Conservation (phyloP, 2,113 vertebrate genomes). For the Prietella phreatophila region DNA sequence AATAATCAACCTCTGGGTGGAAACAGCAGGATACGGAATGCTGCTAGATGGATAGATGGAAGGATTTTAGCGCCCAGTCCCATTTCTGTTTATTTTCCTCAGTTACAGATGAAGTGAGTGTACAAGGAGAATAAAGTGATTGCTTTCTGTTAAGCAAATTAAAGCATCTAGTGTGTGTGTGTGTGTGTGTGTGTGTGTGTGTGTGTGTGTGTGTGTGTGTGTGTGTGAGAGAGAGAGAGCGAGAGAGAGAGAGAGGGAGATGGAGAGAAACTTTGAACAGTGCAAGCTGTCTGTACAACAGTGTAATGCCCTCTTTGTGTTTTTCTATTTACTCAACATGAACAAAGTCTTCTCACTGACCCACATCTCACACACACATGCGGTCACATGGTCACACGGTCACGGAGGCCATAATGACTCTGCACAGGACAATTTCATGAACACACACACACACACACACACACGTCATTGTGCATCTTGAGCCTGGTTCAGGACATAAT, state of each 20-base stretch:
- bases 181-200: slow-evolving; percentile 22
- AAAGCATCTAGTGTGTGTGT: slow-evolving; percentile 1
- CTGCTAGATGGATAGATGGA: neutral
- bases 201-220: slow-evolving; percentile 19
- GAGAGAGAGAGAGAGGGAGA: neutral
- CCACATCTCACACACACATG: neutral
- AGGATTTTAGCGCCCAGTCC: neutral
- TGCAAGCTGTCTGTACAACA: neutral
- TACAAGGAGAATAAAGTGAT: slow-evolving; percentile 5
- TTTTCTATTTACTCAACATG: slow-evolving; percentile 39
- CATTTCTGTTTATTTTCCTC: neutral
- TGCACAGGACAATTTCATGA: neutral
- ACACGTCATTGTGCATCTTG: neutral
- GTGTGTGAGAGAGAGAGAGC: neutral
- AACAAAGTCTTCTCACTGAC: slow-evolving; percentile 39
- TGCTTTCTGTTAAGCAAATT: no score
- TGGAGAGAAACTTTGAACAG: slow-evolving; percentile 10
- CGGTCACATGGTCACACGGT: neutral
- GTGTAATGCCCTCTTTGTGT: slow-evolving; percentile 45
- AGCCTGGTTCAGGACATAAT: slow-evolving; percentile 41
- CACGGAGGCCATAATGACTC: neutral
- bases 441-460: neutral
- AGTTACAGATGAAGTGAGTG: neutral
- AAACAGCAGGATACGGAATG: neutral
- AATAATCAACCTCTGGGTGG: neutral